Evolutionary conservation across 2,113 vertebrate genomes (phyloP).

Genomic region (Alexandromys fortis): DNA sequence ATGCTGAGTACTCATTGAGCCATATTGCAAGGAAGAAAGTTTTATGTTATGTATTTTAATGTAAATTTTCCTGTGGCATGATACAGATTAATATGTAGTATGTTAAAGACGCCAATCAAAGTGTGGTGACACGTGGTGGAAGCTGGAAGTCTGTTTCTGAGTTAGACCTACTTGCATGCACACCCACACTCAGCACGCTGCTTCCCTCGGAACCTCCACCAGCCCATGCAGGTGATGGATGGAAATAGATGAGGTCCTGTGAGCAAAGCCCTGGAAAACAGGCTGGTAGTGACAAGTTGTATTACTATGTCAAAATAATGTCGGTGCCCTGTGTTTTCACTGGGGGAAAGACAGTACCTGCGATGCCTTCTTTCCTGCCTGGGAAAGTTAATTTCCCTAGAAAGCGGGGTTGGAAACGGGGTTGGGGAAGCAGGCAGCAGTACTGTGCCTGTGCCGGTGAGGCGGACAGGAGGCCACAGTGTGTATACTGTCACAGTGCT

Average conservation of each 20-base stretch:
- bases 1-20: slow-evolving; percentile 56
- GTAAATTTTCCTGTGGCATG: neutral
- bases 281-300: neutral
- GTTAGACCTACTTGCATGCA: neutral
- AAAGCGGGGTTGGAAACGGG: neutral
- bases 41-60: slow-evolving; percentile 39
- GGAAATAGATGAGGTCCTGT: neutral
- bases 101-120: neutral
- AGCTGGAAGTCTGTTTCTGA: neutral
- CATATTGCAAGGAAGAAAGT: slow-evolving; percentile 30
- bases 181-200: neutral
- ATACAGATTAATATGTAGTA: slow-evolving; percentile 29
- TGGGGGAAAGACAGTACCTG: neutral
- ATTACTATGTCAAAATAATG: slow-evolving; percentile 30
- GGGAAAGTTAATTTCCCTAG: neutral
- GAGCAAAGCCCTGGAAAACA: neutral
- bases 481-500: neutral
- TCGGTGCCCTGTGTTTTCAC: neutral
- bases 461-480: neutral
- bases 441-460: neutral
- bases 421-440: neutral
- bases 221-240: neutral
- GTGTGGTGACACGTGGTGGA: neutral
- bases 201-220: neutral
- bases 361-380: neutral